These are phyloP conservation scores for Ashinkailepas kermadecensis DNA, from an alignment of 2,888 invertebrate species.

Conservation along the genomic window DNA sequence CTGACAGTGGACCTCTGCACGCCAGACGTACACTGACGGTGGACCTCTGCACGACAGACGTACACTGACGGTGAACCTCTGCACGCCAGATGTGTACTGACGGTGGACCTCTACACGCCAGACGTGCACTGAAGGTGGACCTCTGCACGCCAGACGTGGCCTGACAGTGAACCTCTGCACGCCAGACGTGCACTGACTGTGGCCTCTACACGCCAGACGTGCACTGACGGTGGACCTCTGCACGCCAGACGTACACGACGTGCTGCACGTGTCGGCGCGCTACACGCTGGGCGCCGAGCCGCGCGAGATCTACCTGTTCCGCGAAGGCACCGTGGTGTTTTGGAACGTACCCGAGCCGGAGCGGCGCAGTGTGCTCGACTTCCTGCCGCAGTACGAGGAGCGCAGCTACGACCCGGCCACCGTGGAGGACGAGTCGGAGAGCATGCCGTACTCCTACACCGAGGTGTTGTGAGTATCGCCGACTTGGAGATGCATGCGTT, in stretches of 20 bases:
- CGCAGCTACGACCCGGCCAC: conserved; percentile 62
- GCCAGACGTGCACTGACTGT: conserved; percentile 2
- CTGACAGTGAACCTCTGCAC: no score
- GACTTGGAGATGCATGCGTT: no score
- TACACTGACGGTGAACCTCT: background rate
- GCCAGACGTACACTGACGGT: no score
- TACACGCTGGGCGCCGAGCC: conserved; percentile 30
- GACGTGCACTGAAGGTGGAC: no score
- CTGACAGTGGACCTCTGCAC: no score
- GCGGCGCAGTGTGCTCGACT: conserved; percentile 63
- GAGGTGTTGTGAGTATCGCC: conserved; percentile 38
- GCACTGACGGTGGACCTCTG: no score
- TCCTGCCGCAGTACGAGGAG: conserved; percentile 56
- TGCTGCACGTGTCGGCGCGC: conserved; percentile 9
- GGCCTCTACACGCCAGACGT: no score
- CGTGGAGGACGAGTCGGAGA: conserved; percentile 69
- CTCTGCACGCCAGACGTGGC: no score
- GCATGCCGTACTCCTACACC: conserved; percentile 68
- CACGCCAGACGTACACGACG: background rate
- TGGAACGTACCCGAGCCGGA: conserved; percentile 84
- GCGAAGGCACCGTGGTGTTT: conserved; percentile 82
- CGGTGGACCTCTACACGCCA: no score
- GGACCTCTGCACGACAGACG: background rate
- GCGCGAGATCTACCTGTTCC: conserved; percentile 75
- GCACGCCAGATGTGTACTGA: no score